phyloP scores from a whole-genome alignment of 2,888 invertebrate genomes.

The Micoletzkya japonica region DNA sequence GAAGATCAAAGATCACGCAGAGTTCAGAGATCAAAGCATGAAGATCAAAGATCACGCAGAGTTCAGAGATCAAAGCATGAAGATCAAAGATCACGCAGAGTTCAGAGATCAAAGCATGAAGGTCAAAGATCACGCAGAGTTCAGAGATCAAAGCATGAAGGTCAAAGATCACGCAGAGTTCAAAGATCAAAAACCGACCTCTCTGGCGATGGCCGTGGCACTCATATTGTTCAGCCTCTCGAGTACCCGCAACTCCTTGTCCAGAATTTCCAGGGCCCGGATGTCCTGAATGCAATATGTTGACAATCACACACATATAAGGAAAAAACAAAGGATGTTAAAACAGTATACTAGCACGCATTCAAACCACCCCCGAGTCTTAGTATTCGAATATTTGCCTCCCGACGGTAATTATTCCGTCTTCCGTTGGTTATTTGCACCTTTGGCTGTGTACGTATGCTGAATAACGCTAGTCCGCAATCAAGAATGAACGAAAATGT shows the following conservation, averaged over 20 bases:
- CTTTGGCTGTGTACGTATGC: no score
- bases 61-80: not conserved
- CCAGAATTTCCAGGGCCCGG: constrained; percentile 25
- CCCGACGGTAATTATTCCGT: no score
- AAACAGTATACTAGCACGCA: no score
- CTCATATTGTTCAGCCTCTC: constrained; percentile 24
- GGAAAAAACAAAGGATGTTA: no score
- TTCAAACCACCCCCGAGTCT: no score
- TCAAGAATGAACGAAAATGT: no score
- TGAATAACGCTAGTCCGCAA: no score
- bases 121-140: not conserved
- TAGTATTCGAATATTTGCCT: no score
- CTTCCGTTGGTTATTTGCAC: no score
- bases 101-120: not conserved
- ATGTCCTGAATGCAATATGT: constrained; percentile 25
- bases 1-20: not conserved
- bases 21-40: not conserved
- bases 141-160: not conserved
- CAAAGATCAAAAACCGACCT: constrained; percentile 30
- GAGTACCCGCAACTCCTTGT: constrained; percentile 21
- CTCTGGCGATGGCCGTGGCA: constrained; percentile 39
- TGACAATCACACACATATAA: no score
- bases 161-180: not conserved
- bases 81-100: not conserved
- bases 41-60: no score